phyloP scores from a whole-genome alignment of 2,888 invertebrate genomes.

The Petrolisthes manimaculis region DNA sequence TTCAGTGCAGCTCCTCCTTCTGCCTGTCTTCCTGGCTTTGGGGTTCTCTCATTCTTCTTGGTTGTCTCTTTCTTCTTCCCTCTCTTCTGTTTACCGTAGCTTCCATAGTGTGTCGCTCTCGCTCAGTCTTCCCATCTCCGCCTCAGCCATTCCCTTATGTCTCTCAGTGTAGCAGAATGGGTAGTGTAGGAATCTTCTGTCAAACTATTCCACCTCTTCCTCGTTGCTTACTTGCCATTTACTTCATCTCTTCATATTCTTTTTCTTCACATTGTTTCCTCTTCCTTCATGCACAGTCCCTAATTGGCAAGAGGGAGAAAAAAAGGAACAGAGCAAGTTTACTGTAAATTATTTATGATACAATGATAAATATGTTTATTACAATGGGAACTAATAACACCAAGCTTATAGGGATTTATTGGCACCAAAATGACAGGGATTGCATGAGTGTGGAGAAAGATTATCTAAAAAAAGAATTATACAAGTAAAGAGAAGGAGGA shows the following conservation, averaged over 20 bases:
- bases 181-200: neutral
- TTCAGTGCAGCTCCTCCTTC: neutral
- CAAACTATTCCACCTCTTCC: neutral
- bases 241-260: neutral
- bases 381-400: neutral
- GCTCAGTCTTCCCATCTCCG: neutral
- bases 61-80: neutral
- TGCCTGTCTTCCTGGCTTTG: neutral
- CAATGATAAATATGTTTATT: neutral
- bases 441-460: neutral
- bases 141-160: neutral
- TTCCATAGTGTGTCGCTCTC: neutral
- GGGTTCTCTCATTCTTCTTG: neutral
- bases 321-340: neutral
- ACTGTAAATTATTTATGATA: too few relatives aligned
- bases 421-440: neutral
- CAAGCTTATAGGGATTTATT: neutral
- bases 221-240: neutral
- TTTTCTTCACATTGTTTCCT: neutral
- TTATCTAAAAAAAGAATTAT: neutral
- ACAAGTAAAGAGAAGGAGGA: neutral
- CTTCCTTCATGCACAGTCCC: neutral
- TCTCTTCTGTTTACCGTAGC: neutral
- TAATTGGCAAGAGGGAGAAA: neutral
- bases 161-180: neutral